These are phyloP conservation scores for Entosphenus tridentatus DNA, from an alignment of 2,113 vertebrate genomes.

Conservation along the genomic window DNA sequence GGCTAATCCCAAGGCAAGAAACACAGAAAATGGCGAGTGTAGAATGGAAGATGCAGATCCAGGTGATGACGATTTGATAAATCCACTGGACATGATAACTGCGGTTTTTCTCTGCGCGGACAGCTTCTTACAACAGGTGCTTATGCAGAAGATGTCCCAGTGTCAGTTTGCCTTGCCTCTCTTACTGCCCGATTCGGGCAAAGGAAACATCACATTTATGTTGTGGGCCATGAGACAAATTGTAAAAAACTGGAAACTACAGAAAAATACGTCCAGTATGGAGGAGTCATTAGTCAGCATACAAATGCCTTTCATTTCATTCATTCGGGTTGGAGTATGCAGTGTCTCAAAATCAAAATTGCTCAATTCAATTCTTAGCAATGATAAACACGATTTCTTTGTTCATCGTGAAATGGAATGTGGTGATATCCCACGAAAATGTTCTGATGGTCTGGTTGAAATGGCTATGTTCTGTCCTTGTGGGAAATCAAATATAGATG, in stretches of 20 bases:
- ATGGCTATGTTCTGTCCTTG: background rate
- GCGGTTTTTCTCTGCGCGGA: constrained; percentile 5
- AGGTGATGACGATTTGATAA: background rate
- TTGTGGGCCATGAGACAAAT: constrained; percentile 8
- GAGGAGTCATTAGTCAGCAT: constrained; percentile 5
- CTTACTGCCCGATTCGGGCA: constrained; percentile 7
- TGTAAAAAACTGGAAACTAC: constrained; percentile 7
- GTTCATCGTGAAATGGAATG: constrained; percentile 5
- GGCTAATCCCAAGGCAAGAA: constrained; percentile 1
- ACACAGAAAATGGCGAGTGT: background rate
- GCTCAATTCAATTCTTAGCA: background rate
- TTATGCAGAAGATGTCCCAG: constrained; percentile 7
- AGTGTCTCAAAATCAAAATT: background rate
- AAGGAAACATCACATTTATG: background rate
- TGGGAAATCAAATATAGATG: background rate
- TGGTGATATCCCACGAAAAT: constrained; percentile 7
- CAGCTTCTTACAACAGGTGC: constrained; percentile 5
- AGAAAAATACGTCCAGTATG: background rate
- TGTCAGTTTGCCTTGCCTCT: constrained; percentile 9
- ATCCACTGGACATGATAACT: constrained; percentile 5
- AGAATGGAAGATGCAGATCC: background rate
- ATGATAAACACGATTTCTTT: constrained; percentile 5
- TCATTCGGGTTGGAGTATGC: background rate
- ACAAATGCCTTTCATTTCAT: background rate
- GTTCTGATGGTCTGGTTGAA: constrained; percentile 3